Evolutionary conservation across 2,113 vertebrate genomes (phyloP).

Genomic region (Tangachromis dhanisi): DNA sequence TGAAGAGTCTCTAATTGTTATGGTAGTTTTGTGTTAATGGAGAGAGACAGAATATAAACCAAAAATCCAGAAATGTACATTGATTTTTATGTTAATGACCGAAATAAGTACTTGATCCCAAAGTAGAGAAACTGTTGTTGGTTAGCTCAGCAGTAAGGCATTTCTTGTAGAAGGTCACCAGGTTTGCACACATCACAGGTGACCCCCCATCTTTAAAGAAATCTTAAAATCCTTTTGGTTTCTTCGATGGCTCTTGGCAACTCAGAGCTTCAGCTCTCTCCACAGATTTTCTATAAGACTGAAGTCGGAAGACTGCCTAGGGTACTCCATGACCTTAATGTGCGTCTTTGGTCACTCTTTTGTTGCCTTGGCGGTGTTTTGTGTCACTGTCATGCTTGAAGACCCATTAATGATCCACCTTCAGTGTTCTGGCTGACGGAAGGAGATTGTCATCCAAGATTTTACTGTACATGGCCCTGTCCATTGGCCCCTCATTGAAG

Average conservation of each 20-base stretch:
- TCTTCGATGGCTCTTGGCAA: neutral
- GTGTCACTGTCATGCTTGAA: neutral
- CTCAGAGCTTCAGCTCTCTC: neutral
- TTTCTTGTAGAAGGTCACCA: neutral
- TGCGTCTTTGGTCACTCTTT: neutral
- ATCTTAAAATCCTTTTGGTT: neutral
- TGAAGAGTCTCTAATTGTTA: neutral
- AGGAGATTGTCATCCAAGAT: neutral
- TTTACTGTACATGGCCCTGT: neutral
- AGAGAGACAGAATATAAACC: neutral
- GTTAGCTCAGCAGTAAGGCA: neutral
- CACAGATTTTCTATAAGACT: neutral
- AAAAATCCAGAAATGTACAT: neutral
- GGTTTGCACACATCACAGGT: neutral
- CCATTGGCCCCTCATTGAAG: neutral
- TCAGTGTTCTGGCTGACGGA: neutral
- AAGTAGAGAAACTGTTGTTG: neutral
- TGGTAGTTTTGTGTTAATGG: neutral
- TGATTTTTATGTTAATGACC: neutral
- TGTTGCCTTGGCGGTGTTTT: neutral
- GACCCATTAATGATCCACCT: neutral
- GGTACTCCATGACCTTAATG: neutral
- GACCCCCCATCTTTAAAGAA: neutral
- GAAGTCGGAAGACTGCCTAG: neutral
- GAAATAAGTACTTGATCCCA: neutral